A percentile compares a stretch with the other conserved stretches of the same genome.
These are phyloP conservation scores for Danaus melanippus DNA, from an alignment of 1,140 invertebrate genomes.

Conservation along the genomic window DNA sequence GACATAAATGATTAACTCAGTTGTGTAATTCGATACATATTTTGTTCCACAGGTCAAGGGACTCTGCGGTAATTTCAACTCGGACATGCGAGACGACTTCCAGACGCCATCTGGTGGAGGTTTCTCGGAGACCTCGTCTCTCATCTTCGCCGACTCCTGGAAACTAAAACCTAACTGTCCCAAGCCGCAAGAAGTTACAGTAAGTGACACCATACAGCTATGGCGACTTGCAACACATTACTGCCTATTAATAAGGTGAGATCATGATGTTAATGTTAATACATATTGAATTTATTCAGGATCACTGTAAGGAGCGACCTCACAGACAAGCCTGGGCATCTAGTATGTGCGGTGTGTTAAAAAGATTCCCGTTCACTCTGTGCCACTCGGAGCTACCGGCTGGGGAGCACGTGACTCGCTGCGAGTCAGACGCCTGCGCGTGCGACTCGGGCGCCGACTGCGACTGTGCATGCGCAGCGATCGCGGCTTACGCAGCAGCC, in stretches of 20 bases:
- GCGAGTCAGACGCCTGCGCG: conserved; percentile 86
- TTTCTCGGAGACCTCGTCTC: conserved; percentile 78
- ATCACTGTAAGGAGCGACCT: conserved; percentile 82
- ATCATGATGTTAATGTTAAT: background rate
- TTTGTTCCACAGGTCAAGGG: conserved; percentile 78
- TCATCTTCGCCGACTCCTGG: conserved; percentile 91
- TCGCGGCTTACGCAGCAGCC: conserved; percentile 88
- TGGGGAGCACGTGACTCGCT: conserved; percentile 78
- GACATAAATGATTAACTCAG: no score
- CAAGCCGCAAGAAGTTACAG: conserved; percentile 37
- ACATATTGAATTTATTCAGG: conserved; percentile 40
- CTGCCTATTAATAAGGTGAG: conserved; percentile 2
- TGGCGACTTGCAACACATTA: background rate
- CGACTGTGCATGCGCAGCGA: conserved; percentile 89
- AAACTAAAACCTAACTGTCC: conserved; percentile 85
- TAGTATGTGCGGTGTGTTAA: conserved; percentile 81
- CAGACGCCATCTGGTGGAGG: conserved; percentile 86
- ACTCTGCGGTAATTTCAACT: conserved; percentile 93
- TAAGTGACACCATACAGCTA: conserved; percentile 23
- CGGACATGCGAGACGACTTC: conserved; percentile 86
- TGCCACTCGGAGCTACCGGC: conserved; percentile 87
- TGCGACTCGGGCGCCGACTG: conserved; percentile 93
- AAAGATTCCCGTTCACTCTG: conserved; percentile 79
- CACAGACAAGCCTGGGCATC: conserved; percentile 85
- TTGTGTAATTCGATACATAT: background rate